phyloP scores from a whole-genome alignment of 2,113 vertebrate species.

The Dromiciops gliroides region DNA sequence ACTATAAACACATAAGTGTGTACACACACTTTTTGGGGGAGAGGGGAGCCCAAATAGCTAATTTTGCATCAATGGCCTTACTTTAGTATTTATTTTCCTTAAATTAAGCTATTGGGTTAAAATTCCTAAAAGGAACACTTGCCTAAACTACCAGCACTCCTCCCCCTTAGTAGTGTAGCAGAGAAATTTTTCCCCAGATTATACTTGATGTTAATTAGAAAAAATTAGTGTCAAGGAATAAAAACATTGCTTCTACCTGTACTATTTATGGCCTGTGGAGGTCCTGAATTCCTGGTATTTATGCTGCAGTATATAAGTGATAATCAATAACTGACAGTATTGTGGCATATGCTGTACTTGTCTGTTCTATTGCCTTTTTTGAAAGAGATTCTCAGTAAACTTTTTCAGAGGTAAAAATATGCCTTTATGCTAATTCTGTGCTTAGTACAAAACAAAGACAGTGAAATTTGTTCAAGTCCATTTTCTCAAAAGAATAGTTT shows the following conservation, averaged over 20 bases:
- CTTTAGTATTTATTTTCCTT: conserved; percentile 68
- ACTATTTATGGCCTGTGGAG: conserved; percentile 64
- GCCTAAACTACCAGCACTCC: conserved; percentile 65
- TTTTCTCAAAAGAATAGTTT: conserved; percentile 56
- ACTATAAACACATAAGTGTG: conserved; percentile 61
- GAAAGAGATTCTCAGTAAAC: conserved; percentile 60
- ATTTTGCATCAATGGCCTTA: conserved; percentile 67
- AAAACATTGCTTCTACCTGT: conserved; percentile 66
- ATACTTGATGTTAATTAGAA: conserved; percentile 62
- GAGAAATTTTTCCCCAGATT: conserved; percentile 70
- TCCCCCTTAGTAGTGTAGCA: conserved; percentile 58
- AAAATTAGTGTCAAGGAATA: conserved; percentile 66
- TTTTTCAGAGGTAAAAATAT: conserved; percentile 69
- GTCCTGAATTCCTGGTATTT: conserved; percentile 43
- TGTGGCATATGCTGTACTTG: conserved; percentile 79
- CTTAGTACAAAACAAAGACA: conserved; percentile 61
- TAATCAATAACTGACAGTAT: conserved; percentile 71
- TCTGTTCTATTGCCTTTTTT: conserved; percentile 62
- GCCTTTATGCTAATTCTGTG: conserved; percentile 53
- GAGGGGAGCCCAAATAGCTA: conserved; percentile 49
- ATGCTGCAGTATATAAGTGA: conserved; percentile 64
- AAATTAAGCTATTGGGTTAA: conserved; percentile 66
- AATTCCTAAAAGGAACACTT: conserved; percentile 75
- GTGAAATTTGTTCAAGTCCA: conserved; percentile 50
- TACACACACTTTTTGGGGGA: not conserved